These are phyloP conservation scores for Cyprinella venusta DNA, from an alignment of 2,797 vertebrate genomes.

Conservation along the genomic window DNA sequence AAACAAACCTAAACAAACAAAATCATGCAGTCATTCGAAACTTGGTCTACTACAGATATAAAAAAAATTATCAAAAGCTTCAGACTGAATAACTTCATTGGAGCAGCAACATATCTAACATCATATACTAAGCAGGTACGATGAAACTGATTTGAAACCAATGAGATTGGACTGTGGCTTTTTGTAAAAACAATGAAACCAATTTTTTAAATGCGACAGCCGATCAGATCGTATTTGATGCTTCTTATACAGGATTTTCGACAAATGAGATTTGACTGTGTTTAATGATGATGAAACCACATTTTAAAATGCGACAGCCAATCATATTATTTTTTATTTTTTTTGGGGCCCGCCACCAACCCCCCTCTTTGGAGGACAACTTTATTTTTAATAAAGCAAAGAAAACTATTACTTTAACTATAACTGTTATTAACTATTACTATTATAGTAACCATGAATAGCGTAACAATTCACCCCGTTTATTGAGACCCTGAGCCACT, in stretches of 20 bases:
- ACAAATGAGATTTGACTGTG: too few species aligned
- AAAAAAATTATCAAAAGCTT: background rate
- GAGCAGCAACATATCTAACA: background rate
- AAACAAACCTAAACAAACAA: background rate
- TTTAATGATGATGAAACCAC: too few species aligned
- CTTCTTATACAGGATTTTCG: background rate
- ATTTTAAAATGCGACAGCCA: too few species aligned
- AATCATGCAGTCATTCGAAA: background rate
- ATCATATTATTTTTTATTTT: too few species aligned
- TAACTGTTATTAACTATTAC: too few species aligned
- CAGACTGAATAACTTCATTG: background rate
- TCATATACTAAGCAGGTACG: background rate
- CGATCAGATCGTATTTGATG: background rate
- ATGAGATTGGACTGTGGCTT: background rate
- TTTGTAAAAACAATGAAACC: background rate
- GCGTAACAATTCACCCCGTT: too few species aligned
- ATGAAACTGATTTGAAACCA: background rate
- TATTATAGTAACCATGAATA: too few species aligned
- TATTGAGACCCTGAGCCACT: too few species aligned
- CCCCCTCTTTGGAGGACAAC: too few species aligned
- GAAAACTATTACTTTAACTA: too few species aligned
- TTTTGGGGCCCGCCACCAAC: too few species aligned
- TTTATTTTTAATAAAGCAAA: too few species aligned
- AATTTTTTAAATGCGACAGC: accelerated
- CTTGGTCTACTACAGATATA: background rate